Evolutionary conservation across 2,113 vertebrate species (phyloP).

Genomic region (Rhinolophus sinicus): DNA sequence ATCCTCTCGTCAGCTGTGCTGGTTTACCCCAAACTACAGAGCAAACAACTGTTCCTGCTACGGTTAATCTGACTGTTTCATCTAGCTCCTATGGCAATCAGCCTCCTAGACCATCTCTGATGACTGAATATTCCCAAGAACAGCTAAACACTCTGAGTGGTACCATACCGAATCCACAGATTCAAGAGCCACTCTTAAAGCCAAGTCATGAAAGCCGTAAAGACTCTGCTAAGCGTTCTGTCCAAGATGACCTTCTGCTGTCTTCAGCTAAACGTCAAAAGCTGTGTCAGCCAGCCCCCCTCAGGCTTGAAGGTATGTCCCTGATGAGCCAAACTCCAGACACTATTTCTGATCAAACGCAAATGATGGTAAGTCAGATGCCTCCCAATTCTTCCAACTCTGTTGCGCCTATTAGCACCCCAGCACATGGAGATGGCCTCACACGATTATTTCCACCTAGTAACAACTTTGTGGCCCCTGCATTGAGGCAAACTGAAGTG

Average conservation of each 20-base stretch:
- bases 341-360: conserved; percentile 89
- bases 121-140: conserved; percentile 91
- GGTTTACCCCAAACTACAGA: conserved; percentile 88
- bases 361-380: conserved; percentile 91
- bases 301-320: conserved; percentile 91
- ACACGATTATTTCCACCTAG: conserved; percentile 89
- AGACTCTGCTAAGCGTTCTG: conserved; percentile 92
- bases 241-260: conserved; percentile 93
- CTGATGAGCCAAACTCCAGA: conserved; percentile 83
- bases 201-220: conserved; percentile 90
- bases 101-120: conserved; percentile 87
- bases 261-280: conserved; percentile 95
- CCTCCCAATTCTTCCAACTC: conserved; percentile 89
- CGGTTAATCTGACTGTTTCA: conserved; percentile 86
- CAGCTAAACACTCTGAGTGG: conserved; percentile 85
- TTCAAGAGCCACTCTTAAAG: conserved; percentile 87
- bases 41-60: conserved; percentile 84
- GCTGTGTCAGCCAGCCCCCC: conserved; percentile 86
- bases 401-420: conserved; percentile 85
- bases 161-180: conserved; percentile 85
- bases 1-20: conserved; percentile 90
- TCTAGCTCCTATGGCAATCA: conserved; percentile 87
- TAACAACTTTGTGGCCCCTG: conserved; percentile 89
- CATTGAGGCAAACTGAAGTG: conserved; percentile 89
- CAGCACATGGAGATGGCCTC: conserved; percentile 87